These are phyloP conservation scores for Pelochelys cantorii DNA, from an alignment of 2,797 vertebrate species.

Conservation along the genomic window DNA sequence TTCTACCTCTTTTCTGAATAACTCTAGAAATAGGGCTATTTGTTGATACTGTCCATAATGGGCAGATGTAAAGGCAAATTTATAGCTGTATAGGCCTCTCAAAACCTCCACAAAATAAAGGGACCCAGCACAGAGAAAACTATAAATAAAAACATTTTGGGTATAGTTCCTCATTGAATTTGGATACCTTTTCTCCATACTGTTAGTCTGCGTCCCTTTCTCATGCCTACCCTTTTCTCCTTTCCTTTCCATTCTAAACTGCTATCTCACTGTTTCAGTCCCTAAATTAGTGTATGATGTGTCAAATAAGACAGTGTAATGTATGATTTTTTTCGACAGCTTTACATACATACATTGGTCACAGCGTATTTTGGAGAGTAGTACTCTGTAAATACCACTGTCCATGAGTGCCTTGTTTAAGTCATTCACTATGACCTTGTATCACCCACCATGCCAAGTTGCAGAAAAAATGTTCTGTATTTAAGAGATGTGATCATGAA, in stretches of 20 bases:
- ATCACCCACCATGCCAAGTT: not conserved
- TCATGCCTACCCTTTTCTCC: not conserved
- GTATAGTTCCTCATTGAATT: constrained; percentile 27
- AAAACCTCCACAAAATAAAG: not conserved
- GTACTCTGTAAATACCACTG: not conserved
- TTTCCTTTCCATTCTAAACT: not conserved
- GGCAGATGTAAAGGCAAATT: not conserved
- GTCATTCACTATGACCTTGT: not conserved
- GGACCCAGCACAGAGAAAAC: not conserved
- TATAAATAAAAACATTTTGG: not conserved
- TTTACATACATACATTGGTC: not conserved
- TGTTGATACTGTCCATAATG: not conserved
- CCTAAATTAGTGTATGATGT: not conserved
- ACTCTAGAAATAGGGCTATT: not conserved
- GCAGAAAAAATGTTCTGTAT: not conserved
- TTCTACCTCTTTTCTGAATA: not conserved
- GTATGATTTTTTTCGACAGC: not conserved
- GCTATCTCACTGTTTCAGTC: not conserved
- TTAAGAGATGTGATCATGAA: constrained; percentile 25
- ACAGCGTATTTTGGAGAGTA: not conserved
- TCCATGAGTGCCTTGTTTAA: not conserved
- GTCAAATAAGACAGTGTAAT: not conserved
- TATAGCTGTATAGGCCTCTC: not conserved
- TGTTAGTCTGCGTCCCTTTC: not conserved
- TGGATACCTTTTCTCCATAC: constrained; percentile 9